Evolutionary conservation across 2,888 invertebrate genomes (phyloP).

Genomic region (Monoplex corrugatus): DNA sequence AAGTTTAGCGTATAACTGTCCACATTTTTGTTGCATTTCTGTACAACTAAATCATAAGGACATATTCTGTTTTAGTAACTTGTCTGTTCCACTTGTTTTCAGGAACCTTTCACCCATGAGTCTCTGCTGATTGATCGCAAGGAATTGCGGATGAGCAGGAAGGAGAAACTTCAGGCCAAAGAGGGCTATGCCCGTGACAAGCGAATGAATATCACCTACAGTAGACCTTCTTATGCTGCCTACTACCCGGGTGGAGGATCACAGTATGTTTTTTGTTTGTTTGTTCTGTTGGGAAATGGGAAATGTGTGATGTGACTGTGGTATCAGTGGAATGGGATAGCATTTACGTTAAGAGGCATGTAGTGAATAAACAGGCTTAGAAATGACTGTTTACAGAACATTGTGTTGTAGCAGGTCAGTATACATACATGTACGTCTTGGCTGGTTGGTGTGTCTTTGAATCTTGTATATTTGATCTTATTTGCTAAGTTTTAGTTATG

Average conservation of each 20-base stretch:
- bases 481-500: no score
- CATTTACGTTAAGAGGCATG: background rate
- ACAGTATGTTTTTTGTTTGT: background rate
- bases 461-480: no score
- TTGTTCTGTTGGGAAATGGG: background rate
- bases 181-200: constrained; percentile 97
- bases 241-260: constrained; percentile 65
- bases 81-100: background rate
- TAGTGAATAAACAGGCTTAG: background rate
- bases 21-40: no score
- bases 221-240: constrained; percentile 77
- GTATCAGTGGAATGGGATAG: background rate
- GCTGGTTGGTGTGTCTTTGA: no score
- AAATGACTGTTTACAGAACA: no score
- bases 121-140: constrained; percentile 96
- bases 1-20: no score
- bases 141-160: constrained; percentile 95
- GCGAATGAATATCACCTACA: constrained; percentile 83
- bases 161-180: constrained; percentile 95
- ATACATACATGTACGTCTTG: no score
- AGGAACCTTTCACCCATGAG: constrained; percentile 95
- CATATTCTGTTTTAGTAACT: no score
- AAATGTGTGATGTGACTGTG: no score
- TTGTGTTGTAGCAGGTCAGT: no score
- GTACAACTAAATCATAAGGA: no score